Evolutionary conservation across 2,797 vertebrate genomes (phyloP), one percentile per base, ranked within the genome.

Genomic region (Acipenser transmontanus): DNA sequence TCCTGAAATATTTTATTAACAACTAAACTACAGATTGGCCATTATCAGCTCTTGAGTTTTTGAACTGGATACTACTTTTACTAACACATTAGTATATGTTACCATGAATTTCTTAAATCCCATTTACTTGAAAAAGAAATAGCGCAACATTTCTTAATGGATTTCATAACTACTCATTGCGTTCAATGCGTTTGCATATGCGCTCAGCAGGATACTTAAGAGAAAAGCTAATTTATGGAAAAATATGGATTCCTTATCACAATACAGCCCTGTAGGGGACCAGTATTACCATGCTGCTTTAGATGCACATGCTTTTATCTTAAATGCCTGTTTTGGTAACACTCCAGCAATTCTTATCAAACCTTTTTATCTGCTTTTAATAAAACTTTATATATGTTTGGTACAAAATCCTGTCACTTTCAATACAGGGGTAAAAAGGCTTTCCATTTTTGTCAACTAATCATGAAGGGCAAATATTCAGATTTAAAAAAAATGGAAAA

Each of bases 201-300:
- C 83, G 82, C 88, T 73, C 88, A 86, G 87, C 82, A 77, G 89
- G 89, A 86, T 81, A 76, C 80, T 81, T 76, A 82, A 86, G 85
- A 88, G 85, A 83, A 86, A 87, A 83, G 78, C 81, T 86, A 88
- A 91, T 91, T 93, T 91, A 91, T 92, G 87, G 86, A 90, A 87
- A 92, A 89, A 86, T 84, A 79, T 91, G 89, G 84, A 84, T 82
- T 85, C 86, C 87, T 92, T 89, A 93, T 90, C 88, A 89, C 82
- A 84, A 80, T 80, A 77, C 74, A 81, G 76, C 86, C 82, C 84
- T 12, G 6, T 77, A 77, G 88, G 91, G 83, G 85, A 88, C 84
- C 82, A 85, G 87, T 87, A 88, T 83, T 82, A 87, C 82, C 80
- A 79, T 81, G 70, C 81, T 73, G 9, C 81, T 85, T 82, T 81